Evolutionary conservation across 2,888 invertebrate genomes (phyloP), one percentile per base, ranked within the genome.

Genomic region (Tetropium fuscum): DNA sequence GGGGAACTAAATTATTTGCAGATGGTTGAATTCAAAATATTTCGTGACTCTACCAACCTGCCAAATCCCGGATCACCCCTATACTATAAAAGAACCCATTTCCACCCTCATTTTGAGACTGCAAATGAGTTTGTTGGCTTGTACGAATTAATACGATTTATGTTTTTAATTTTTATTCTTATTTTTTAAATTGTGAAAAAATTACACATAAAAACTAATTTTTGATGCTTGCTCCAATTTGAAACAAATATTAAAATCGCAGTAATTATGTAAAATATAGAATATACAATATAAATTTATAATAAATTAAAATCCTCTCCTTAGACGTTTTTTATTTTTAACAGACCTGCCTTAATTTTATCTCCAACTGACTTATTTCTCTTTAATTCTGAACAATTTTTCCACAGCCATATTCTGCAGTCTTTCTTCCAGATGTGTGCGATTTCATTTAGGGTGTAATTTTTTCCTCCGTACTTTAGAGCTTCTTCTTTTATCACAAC

Each of bases 361-460:
- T 78, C 76, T 1, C 67, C 72, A 22, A 78, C 64, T 2, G 80
- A 78, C 38, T 68, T 71, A 51, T 77, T 77, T 30, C 64, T 64
- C 45, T 73, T 75, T 45, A 68, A 64, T 41, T 74, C 72, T 3
- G 64, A 53, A 18, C 73, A 65, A 48, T 78, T 79, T 61, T 86
- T 86, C 85, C 85, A 90, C 51, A 90, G 79, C 83, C 89, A 90
- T 83, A 84, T 89, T 71, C 90, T 83, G 65, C 88, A 89, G 71
- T 90, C 90, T 76, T 90, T 90, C 74, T 89, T 90, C 89, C 89
- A 90, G 60, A 85, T 83, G 72, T 84, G 84, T 1, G 89, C 88
- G 59, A 90, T 87, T 74, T 89, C 86, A 43, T 80, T 83, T 0
- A 86, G 80, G 8, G 85, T 83, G 69, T 87, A 86, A 65, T 78